Conservation (phyloP, 2,888 invertebrate genomes). For the Disparrhopalites patrizii region DNA sequence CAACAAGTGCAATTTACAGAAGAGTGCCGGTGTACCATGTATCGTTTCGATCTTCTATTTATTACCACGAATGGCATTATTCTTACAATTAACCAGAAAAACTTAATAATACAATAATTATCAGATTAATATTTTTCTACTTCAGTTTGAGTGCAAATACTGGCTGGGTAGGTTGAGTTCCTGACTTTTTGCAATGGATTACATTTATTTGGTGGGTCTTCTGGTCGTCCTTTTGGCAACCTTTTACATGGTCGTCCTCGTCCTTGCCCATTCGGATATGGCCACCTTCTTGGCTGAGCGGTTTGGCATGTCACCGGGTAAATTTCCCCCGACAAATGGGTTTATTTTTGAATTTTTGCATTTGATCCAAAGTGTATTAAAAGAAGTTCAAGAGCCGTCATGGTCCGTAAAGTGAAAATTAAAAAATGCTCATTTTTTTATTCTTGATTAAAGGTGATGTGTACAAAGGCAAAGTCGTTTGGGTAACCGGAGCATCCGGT, state of each 20-base stretch:
- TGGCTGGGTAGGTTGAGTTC: no score
- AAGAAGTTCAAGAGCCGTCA: background rate
- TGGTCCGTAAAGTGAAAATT: background rate
- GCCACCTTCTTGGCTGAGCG: background rate
- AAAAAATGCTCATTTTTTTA: background rate
- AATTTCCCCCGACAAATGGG: no score
- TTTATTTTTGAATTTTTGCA: background rate
- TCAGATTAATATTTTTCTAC: no score
- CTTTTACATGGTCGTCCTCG: background rate
- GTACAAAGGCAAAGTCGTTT: slow-evolving; percentile 67
- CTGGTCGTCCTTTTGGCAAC: background rate
- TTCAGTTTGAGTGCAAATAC: no score
- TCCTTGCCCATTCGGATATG: background rate
- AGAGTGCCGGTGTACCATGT: no score
- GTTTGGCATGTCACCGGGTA: background rate
- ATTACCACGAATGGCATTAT: no score
- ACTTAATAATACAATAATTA: no score
- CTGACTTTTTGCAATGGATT: no score
- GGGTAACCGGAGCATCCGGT: slow-evolving; percentile 80
- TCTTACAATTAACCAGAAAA: no score
- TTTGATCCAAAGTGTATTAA: background rate
- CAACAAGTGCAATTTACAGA: no score
- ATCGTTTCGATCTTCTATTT: no score
- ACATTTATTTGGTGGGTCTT: background rate
- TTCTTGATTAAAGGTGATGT: slow-evolving; percentile 51